Evolutionary conservation across 1,140 invertebrate species (phyloP), one percentile per base, ranked within the genome.

Genomic region (Ceratina australensis): DNA sequence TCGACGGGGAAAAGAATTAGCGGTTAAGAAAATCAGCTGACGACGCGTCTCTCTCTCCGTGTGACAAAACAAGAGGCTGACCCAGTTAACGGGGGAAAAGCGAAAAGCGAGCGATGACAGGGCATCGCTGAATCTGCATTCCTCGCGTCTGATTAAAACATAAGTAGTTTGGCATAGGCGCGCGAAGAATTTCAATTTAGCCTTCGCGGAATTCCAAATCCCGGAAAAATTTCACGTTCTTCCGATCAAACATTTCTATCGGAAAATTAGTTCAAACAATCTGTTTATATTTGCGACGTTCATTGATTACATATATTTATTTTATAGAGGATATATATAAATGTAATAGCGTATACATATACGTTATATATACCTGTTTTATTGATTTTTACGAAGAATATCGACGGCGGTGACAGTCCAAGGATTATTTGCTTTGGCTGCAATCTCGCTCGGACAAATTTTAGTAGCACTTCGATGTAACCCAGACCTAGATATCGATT

Each of bases 401-500:
- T 60, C 28, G 54, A 68, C 56, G 16, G 57, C 63, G 42, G 33
- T 24, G 15, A 7, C 28, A 22, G 13, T 54, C 7, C 18, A 16
- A 18, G 26, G 47, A 61, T 69, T 69, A 52, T 76, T 76, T 69
- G 49, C 56, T 18, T 77, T 54, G 66, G 47, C 57, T 7, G 42
- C n/a, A 10, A 12, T 1, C 20, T 20, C n/a, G 72, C 49, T 77
- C 61, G 42, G 66, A 77, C 57, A 77, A 77, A 77, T 77, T 71
- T 71, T 69, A 63, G 20, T 26, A 50, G 20, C 42, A 54, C 47
- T 57, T 28, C 22, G 13, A 59, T 57, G 33, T 67, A 77, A 77
- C 74, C 74, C 74, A 77, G 74, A 77, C 74, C 74, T 77, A 77
- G 66, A 71, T 77, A 61, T 77, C 74, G 57, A 77, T 71, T 63